Base-by-base conservation (phyloP, 1,140 invertebrate genomes). In the Heliconius congener region DNA sequence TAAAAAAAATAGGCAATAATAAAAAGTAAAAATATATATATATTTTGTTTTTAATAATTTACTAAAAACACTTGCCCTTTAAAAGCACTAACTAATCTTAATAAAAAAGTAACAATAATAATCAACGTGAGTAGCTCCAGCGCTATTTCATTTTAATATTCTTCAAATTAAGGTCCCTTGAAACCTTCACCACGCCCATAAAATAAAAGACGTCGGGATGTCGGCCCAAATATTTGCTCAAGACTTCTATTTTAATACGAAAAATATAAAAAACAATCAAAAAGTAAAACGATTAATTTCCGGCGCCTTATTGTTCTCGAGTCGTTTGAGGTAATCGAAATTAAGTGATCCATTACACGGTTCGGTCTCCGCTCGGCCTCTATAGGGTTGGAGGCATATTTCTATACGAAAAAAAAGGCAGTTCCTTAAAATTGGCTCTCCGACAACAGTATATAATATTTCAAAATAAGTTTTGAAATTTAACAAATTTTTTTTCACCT, bases 291-390 rank as follows among this genome's bases (percentile, higher is more conserved):
- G 85, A 90, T 88, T 91, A 92, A 93, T 93, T 88, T 94, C 92
- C 92, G 90, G 90, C 82, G 81, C 82, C 72, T 86, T 89, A 91
- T 93, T 93, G 92, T 93, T 92, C 80, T 86, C 83, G 82, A 77
- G 85, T 87, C 86, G 85, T 87, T 81, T 78, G 84, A 81, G 84
- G 87, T 91, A 90, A 90, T 91, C 91, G 89, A 91, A 92, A 94
- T 91, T 93, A 94, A 94, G 92, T 92, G 92, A 94, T 93, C 90
- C 89, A 93, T 93, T 91, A 90, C 87, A 89, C 86, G 90, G 90
- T 91, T 92, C 90, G 50, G 50, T 52, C 50, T 52, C 18, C 16
- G 1, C 50, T 52, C 86, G 85, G 88, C 83, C 83, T 81, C 75
- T 81, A 85, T 85, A 84, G 83, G 79, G 84, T 85, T 37, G 30